Percentiles rank a stretch among this genome's conserved stretches.
These are phyloP conservation scores for Mus minutoides DNA, from an alignment of 2,797 vertebrate genomes.

Conservation along the genomic window DNA sequence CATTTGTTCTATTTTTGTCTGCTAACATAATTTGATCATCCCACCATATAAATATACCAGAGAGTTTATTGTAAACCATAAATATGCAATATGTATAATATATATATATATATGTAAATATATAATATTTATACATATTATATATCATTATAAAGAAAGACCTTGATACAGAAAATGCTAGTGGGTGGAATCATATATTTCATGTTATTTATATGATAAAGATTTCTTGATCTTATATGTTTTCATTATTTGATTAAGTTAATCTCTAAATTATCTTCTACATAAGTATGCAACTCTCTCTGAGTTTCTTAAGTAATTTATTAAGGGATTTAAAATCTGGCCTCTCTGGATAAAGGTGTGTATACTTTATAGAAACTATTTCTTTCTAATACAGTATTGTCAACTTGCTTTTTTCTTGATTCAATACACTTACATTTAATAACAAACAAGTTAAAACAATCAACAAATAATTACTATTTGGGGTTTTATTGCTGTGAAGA, in stretches of 20 bases:
- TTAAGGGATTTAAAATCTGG: neutral
- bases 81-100: neutral
- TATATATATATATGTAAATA: neutral
- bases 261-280: neutral
- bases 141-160: neutral
- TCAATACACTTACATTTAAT: neutral
- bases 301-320: neutral
- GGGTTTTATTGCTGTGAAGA: neutral
- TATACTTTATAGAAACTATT: neutral
- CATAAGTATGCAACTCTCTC: neutral
- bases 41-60: too few species aligned
- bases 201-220: too few species aligned
- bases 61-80: neutral
- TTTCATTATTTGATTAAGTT: too few species aligned
- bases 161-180: neutral
- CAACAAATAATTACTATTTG: neutral
- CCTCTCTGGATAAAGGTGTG: fast-evolving
- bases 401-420: neutral
- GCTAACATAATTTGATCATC: neutral
- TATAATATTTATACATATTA: neutral
- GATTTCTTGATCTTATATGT: too few species aligned
- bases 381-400: neutral
- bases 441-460: neutral
- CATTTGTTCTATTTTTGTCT: neutral
- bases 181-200: neutral